phyloP scores from a whole-genome alignment of 1,140 invertebrate genomes.

The Heliconius congener region DNA sequence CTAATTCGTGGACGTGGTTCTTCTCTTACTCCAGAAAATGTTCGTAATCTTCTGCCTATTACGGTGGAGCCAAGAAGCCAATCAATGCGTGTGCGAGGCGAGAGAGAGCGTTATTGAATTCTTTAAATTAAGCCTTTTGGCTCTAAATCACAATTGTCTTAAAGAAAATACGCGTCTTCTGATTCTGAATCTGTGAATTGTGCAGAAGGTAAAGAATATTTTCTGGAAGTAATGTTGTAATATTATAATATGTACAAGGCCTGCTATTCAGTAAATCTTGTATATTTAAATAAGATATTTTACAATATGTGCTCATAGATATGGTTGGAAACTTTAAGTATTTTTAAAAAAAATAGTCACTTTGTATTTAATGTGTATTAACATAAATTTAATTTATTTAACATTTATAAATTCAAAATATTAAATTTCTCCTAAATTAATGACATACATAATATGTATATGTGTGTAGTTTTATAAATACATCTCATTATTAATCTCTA shows the following conservation, averaged over 20 bases:
- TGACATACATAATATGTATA: not conserved
- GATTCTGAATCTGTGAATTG: not conserved
- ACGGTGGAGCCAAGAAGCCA: not conserved
- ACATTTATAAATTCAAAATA: not conserved
- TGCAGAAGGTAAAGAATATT: not conserved
- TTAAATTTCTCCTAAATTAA: no score
- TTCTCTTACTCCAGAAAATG: slow-evolving; percentile 2
- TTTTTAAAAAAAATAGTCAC: not conserved
- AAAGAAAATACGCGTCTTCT: not conserved
- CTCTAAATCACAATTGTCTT: not conserved
- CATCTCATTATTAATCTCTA: not conserved
- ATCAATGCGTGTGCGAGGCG: slow-evolving; percentile 1
- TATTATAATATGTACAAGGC: not conserved
- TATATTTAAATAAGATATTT: not conserved
- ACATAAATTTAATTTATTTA: no score
- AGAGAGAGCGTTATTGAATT: not conserved
- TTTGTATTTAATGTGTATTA: not conserved
- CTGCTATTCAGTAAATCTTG: not conserved
- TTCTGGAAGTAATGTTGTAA: not conserved
- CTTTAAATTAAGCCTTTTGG: not conserved
- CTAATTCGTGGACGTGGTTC: slow-evolving; percentile 21
- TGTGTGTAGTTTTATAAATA: not conserved
- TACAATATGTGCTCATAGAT: not conserved
- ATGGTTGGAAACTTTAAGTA: not conserved
- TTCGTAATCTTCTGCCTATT: not conserved